phyloP scores from a whole-genome alignment of 2,888 invertebrate species.

The Dasysyrphus tricinctus region DNA sequence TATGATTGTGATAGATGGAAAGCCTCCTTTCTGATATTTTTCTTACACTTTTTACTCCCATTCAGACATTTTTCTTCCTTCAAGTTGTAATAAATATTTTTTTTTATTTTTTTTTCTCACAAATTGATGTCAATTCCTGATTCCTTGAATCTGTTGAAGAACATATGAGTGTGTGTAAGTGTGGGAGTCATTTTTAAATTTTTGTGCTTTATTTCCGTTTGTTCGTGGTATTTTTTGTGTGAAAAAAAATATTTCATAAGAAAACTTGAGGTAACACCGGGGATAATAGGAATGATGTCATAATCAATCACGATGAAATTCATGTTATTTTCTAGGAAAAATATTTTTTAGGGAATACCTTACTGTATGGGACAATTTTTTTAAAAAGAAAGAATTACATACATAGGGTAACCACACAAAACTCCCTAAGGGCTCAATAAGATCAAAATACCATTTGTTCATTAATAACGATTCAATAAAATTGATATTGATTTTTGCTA shows the following conservation, averaged over 20 bases:
- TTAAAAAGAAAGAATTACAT: neutral
- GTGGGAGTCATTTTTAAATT: neutral
- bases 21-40: neutral
- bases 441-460: constrained; percentile 30
- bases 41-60: neutral
- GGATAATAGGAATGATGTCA: constrained; percentile 38
- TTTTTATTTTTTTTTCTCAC: neutral
- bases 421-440: constrained; percentile 8
- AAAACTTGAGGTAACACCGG: constrained; percentile 21
- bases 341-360: neutral
- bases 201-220: constrained; percentile 11
- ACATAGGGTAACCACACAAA: neutral
- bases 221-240: neutral
- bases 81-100: neutral
- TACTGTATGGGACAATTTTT: neutral
- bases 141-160: neutral
- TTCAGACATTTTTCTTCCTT: neutral
- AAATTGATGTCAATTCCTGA: constrained; percentile 36
- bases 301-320: constrained; percentile 42
- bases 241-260: constrained; percentile 25
- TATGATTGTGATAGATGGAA: constrained; percentile 15
- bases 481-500: constrained; percentile 21
- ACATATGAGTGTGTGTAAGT: neutral
- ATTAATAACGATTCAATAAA: constrained; percentile 23
- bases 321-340: constrained; percentile 2